phyloP scores from a whole-genome alignment of 1,140 invertebrate genomes.

The Spodoptera frugiperda region DNA sequence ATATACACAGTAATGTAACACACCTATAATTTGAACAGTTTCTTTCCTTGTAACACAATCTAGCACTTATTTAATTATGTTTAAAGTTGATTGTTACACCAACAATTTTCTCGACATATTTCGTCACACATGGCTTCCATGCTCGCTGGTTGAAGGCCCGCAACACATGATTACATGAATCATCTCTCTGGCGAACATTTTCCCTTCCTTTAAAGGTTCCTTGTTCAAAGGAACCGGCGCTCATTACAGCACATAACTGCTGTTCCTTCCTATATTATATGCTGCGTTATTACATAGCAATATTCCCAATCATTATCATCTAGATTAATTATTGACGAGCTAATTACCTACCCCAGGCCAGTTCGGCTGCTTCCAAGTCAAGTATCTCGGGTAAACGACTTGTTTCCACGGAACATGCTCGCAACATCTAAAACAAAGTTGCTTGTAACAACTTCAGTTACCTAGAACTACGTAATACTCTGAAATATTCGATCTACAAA shows the following conservation, averaged over 20 bases:
- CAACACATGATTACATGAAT: slow-evolving; percentile 1
- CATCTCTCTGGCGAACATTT: neutral
- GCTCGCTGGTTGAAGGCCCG: neutral
- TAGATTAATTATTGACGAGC: no score
- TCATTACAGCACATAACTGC: neutral
- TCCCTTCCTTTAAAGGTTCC: no score
- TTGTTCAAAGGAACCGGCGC: neutral
- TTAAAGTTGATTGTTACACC: no score
- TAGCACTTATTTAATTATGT: no score
- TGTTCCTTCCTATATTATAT: neutral
- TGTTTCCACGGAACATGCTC: neutral
- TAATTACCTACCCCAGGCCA: no score
- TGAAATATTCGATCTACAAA: neutral
- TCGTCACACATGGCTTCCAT: neutral
- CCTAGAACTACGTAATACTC: neutral
- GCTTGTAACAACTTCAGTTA: neutral
- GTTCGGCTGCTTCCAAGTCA: no score
- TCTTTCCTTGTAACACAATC: no score
- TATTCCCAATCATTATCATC: no score
- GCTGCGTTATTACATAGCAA: no score
- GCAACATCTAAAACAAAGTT: neutral
- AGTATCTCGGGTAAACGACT: neutral
- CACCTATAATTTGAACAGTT: no score
- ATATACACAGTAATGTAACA: no score
- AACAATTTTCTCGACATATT: neutral